These are phyloP conservation scores for Synergus laeviventris DNA, from an alignment of 2,888 invertebrate genomes.

Conservation along the genomic window DNA sequence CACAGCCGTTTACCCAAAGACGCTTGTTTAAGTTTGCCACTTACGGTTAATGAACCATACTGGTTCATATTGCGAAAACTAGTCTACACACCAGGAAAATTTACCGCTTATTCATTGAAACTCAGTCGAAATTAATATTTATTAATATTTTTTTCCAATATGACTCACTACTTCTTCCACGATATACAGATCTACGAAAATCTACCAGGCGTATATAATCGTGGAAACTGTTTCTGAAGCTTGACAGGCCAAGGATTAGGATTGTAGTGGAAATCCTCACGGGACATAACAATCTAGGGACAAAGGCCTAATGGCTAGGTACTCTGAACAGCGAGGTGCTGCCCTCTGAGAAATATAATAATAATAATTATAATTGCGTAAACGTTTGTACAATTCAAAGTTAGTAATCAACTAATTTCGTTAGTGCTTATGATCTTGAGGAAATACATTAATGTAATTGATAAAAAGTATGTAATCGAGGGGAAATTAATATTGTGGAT, in stretches of 20 bases:
- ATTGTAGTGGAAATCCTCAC: too few species aligned
- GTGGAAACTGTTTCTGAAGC: too few species aligned
- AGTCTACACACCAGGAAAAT: conserved; percentile 3
- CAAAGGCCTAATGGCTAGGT: too few species aligned
- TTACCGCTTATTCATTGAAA: not conserved
- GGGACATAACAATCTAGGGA: too few species aligned
- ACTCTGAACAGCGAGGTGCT: too few species aligned
- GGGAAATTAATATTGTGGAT: too few species aligned
- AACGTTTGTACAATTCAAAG: not conserved
- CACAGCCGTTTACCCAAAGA: not conserved
- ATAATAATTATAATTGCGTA: not conserved
- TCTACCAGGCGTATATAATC: not conserved
- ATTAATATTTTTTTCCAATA: too few species aligned
- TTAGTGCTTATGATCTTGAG: not conserved
- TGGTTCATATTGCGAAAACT: conserved; percentile 12
- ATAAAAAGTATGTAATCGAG: not conserved
- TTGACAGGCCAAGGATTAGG: too few species aligned
- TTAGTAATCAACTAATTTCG: not conserved
- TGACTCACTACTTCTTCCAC: not conserved
- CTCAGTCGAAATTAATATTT: not conserved
- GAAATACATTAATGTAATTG: not conserved
- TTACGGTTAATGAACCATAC: conserved; percentile 12
- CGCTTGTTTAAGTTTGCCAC: not conserved
- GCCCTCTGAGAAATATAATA: too few species aligned
- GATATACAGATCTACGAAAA: not conserved